Base-by-base conservation (phyloP, 1,140 invertebrate genomes). In the Ditylenchus dipsaci region DNA sequence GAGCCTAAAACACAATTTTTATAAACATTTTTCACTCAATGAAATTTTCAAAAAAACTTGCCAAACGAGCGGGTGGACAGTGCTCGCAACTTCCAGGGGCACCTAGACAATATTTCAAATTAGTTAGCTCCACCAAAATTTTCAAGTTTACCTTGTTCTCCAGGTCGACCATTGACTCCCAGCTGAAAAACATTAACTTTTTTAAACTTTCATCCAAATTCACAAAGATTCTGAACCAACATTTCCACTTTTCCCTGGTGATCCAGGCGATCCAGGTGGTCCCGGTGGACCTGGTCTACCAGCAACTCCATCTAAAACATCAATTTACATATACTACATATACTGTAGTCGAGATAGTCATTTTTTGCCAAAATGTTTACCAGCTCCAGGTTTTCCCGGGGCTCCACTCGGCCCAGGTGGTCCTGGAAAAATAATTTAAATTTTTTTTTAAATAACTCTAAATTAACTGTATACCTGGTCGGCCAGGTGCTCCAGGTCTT, bases 371-470 rank as follows among this genome's bases (percentile, higher is more conserved):
- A 33, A 21, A 68, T 19, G 33, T 27, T 26, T 49, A 68, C 15
- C 56, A 19, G 71, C 29, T 11, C 67, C 67, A 7, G 75, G 69
- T 1, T 62, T 58, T 9, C 74, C 74, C n/a, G 71, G 60, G 5
- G 65, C 30, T 30, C 74, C 74, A 7, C 56, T 61, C 7, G 63
- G 61, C 0, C 73, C 74, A 27, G 64, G 75, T 5, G 71, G 75
- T 30, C 74, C 69, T 71, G 27, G 30, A 71, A 62, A 57, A 11
- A 56, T 19, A 70, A 59, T 71, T 23, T 21, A 13, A 45, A 45
- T n/a, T 13, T 45, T 13, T 45, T 13, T 45, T n/a, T n/a, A 45
- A 45, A 45, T 15, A 53, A 17, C 8, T 53, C 3, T 1, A 68
- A 71, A 71, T 29, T 30, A 47, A 0, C 7, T 23, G 63, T 49